phyloP scores from a whole-genome alignment of 1,140 invertebrate genomes.

The Elysia chlorotica region DNA sequence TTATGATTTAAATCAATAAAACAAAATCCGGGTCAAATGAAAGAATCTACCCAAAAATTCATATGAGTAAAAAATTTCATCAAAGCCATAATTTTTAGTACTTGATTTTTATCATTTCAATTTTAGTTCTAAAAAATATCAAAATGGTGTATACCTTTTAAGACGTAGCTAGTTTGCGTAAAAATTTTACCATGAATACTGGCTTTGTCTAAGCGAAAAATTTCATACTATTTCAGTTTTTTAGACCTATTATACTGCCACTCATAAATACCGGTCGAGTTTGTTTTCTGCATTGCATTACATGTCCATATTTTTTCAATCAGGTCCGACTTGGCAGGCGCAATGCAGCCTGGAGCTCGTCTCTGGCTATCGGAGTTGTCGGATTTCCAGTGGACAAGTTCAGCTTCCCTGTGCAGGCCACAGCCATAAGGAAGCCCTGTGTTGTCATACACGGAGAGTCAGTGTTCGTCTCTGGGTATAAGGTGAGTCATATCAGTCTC shows the following conservation, averaged over 20 bases:
- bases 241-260: too few species aligned
- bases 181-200: neutral
- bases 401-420: constrained; percentile 72
- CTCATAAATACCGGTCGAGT: too few species aligned
- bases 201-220: too few species aligned
- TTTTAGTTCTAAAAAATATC: neutral
- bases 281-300: too few species aligned
- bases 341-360: constrained; percentile 79
- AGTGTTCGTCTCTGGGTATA: constrained; percentile 79
- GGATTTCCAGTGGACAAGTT: constrained; percentile 73
- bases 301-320: constrained; percentile 12
- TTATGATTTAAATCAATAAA: too few species aligned
- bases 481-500: constrained; percentile 66
- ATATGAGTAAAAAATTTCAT: too few species aligned
- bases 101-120: neutral
- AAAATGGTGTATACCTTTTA: too few species aligned
- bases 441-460: constrained; percentile 79
- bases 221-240: too few species aligned
- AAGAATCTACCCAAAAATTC: too few species aligned
- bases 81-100: too few species aligned
- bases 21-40: too few species aligned
- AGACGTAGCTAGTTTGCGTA: neutral
- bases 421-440: constrained; percentile 75
- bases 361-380: constrained; percentile 76
- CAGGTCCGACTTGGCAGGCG: constrained; percentile 76